A percentile compares a stretch with the other conserved stretches of the same genome.
Evolutionary conservation across 2,113 vertebrate genomes (phyloP).

Genomic region (Leiothrix lutea): DNA sequence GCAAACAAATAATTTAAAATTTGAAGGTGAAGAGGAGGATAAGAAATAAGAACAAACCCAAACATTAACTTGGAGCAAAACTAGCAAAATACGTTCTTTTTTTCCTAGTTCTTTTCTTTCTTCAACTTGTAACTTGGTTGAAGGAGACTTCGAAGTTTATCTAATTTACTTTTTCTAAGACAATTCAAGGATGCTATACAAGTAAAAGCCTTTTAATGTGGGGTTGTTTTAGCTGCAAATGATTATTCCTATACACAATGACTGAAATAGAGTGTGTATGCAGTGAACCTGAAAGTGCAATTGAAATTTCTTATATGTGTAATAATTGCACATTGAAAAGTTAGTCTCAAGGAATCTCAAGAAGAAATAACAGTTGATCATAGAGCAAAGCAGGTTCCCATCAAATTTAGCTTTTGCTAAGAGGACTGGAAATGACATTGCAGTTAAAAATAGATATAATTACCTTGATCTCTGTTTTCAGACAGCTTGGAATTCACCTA

Average conservation of each 20-base stretch:
- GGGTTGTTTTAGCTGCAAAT: neutral
- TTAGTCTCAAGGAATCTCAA: neutral
- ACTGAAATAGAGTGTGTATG: neutral
- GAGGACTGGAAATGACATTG: neutral
- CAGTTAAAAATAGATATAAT: neutral
- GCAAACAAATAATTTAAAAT: slow-evolving; percentile 15
- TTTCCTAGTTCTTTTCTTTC: neutral
- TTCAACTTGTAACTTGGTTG: neutral
- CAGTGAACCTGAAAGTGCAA: neutral
- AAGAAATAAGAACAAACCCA: neutral
- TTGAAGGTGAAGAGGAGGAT: neutral
- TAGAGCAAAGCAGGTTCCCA: neutral
- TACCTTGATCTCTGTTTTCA: neutral
- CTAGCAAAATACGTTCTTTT: neutral
- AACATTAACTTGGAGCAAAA: neutral
- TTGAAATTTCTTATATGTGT: neutral
- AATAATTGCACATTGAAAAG: neutral
- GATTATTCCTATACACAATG: neutral
- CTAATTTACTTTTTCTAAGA: neutral
- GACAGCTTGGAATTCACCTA: neutral
- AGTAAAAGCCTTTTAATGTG: neutral
- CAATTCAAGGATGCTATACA: neutral
- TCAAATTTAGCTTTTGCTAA: neutral
- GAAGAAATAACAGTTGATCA: neutral
- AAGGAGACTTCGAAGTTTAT: neutral